Base-by-base conservation (phyloP, 2,888 invertebrate genomes). In the Platerodrilus igneus region DNA sequence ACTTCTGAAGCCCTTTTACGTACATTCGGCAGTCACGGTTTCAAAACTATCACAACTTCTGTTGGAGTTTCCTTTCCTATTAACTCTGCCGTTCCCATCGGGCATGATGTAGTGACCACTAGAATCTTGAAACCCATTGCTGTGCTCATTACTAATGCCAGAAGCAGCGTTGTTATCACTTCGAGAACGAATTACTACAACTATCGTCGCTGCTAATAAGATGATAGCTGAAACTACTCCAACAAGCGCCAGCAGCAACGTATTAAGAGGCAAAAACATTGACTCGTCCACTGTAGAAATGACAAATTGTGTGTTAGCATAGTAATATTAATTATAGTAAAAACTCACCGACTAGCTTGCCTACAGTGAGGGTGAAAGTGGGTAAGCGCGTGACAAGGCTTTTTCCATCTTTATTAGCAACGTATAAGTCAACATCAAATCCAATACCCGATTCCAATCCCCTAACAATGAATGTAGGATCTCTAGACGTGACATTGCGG, bases 171-270 rank as follows among this genome's bases (percentile, higher is more conserved):
- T 41, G 37, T 37, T 33, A 18, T 47, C 45, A 16, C 47, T 35
- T 44, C 74, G 69, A 54, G 78, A 77, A 61, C 77, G 81, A 51
- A 83, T 76, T 13, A 82, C 75, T 47, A 75, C 74, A 41, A 78
- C 71, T 45, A 81, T 75, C 21, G 79, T 78, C 3, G 81, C 74
- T 3, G 81, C 76, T 3, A 83, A 78, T 22, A 86, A 75, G 52
- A 86, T 73, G 17, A 82, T 69, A 22, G 81, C 77, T 4, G 79
- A 79, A 15, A 86, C 77, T 31, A 83, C 77, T 3, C 85, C 85
- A 10, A 85, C 79, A 20, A 86, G 72, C 2, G 79, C 78, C 31
- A 85, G 83, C 34, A 88, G 70, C 6, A 87, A 74, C 1, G 87
- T 86, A 5, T 86, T 86, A 54, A 88, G 68, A 58, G 85, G 84